A percentile compares a stretch with the other conserved stretches of the same genome.
phyloP scores from a whole-genome alignment of 2,888 invertebrate genomes.

The Ectemnius cavifrons region DNA sequence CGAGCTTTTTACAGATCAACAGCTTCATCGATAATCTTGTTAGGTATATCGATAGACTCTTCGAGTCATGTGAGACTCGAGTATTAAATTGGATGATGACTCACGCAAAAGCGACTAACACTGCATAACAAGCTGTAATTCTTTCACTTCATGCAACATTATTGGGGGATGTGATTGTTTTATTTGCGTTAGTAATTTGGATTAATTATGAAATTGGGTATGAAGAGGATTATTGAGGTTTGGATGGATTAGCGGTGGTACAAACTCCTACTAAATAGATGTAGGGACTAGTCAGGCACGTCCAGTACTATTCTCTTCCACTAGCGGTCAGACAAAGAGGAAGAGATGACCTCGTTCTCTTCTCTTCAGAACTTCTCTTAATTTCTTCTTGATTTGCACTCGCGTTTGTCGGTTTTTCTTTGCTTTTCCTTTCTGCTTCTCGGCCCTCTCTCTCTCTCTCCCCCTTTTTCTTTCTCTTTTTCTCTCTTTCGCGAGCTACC shows the following conservation, averaged over 20 bases:
- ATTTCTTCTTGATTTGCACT: constrained; percentile 33
- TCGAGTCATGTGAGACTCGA: too few relatives aligned
- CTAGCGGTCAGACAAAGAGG: constrained; percentile 43
- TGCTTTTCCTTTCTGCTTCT: background rate
- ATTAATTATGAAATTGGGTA: constrained; percentile 22
- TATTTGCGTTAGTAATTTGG: constrained; percentile 39
- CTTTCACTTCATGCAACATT: too few relatives aligned
- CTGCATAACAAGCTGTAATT: too few relatives aligned
- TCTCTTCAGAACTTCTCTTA: constrained; percentile 19
- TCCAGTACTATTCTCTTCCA: constrained; percentile 41
- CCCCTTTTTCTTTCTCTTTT: constrained; percentile 4
- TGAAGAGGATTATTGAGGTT: constrained; percentile 21
- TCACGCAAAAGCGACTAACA: too few relatives aligned
- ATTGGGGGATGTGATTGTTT: constrained; percentile 11
- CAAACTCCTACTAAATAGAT: constrained; percentile 57
- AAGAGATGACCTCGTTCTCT: constrained; percentile 32
- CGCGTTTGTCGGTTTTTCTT: constrained; percentile 13
- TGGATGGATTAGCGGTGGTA: constrained; percentile 51
- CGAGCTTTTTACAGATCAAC: constrained; percentile 10
- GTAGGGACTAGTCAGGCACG: constrained; percentile 42
- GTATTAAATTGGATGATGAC: too few relatives aligned
- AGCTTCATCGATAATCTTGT: too few relatives aligned
- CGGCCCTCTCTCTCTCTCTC: background rate
- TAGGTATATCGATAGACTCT: too few relatives aligned
- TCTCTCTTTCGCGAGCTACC: background rate